phyloP scores from a whole-genome alignment of 2,113 vertebrate species.

The Cottus gobio region DNA sequence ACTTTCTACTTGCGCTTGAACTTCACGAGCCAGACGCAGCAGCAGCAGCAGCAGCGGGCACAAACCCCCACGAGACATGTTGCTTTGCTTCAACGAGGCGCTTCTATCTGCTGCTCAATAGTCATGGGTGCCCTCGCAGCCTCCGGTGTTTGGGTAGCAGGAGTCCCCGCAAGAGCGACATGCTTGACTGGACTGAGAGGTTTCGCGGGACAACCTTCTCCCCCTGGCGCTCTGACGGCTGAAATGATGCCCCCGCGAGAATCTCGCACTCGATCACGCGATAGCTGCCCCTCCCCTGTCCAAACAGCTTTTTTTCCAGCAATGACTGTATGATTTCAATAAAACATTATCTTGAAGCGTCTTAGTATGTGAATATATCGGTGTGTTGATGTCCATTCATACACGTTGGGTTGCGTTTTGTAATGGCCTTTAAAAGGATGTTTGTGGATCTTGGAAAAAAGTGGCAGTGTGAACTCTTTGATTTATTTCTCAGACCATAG shows the following conservation, averaged over 20 bases:
- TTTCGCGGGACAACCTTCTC: rapidly evolving
- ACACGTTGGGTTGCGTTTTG: neutral
- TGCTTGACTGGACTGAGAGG: slow-evolving; percentile 14
- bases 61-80: slow-evolving; percentile 53
- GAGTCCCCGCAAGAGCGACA: slow-evolving; percentile 29
- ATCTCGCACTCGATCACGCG: slow-evolving; percentile 45
- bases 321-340: neutral
- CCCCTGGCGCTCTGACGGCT: neutral
- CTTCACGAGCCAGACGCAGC: slow-evolving; percentile 27
- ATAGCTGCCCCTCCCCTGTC: neutral
- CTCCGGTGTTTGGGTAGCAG: neutral
- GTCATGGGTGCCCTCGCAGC: slow-evolving; percentile 2
- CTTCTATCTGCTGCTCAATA: neutral
- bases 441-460: neutral
- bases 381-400: neutral
- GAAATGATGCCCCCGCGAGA: neutral
- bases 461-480: neutral
- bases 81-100: neutral
- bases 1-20: slow-evolving; percentile 73
- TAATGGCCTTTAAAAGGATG: neutral
- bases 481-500: neutral
- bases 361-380: no score
- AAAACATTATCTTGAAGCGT: no score
- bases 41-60: slow-evolving; percentile 24
- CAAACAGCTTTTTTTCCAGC: no score